phyloP scores from a whole-genome alignment of 2,888 invertebrate species.

The Encarsia formosa region DNA sequence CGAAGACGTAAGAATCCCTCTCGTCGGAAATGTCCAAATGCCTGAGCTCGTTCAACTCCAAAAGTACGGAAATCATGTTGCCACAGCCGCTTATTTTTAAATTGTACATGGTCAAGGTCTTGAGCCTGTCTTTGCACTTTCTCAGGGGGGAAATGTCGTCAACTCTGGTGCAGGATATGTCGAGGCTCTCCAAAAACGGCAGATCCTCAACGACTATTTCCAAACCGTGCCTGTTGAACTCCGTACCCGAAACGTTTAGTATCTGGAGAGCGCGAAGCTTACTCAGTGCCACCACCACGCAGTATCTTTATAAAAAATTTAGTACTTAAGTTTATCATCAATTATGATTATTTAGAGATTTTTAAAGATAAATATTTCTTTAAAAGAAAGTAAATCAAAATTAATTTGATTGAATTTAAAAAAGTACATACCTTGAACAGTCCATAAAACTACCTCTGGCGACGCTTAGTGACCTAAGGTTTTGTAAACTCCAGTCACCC shows the following conservation, averaged over 20 bases:
- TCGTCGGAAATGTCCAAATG: slow-evolving; percentile 60
- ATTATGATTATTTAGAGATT: slow-evolving; percentile 5
- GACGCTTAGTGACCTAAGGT: slow-evolving; percentile 60
- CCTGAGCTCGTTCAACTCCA: slow-evolving; percentile 54
- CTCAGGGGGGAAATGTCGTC: slow-evolving; percentile 60
- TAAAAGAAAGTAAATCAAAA: too few species aligned
- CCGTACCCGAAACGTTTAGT: slow-evolving; percentile 65
- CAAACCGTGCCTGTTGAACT: slow-evolving; percentile 63
- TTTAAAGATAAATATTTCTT: slow-evolving; percentile 28
- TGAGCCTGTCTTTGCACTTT: slow-evolving; percentile 57
- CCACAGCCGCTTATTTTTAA: slow-evolving; percentile 53
- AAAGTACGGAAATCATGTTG: slow-evolving; percentile 52
- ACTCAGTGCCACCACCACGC: slow-evolving; percentile 59
- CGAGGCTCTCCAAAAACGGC: slow-evolving; percentile 59
- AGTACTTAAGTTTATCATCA: slow-evolving; percentile 4
- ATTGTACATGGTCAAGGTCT: slow-evolving; percentile 60
- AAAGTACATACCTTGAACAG: slow-evolving; percentile 52
- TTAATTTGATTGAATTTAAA: too few species aligned
- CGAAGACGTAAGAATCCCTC: slow-evolving; percentile 52
- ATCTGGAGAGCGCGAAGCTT: slow-evolving; percentile 58
- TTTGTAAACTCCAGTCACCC: slow-evolving; percentile 62
- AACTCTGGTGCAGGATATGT: slow-evolving; percentile 64
- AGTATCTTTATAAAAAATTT: slow-evolving; percentile 48
- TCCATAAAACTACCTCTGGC: slow-evolving; percentile 62
- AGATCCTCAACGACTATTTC: slow-evolving; percentile 65